Conservation (phyloP, 2,888 invertebrate species). For the Temnothorax unifasciatus region DNA sequence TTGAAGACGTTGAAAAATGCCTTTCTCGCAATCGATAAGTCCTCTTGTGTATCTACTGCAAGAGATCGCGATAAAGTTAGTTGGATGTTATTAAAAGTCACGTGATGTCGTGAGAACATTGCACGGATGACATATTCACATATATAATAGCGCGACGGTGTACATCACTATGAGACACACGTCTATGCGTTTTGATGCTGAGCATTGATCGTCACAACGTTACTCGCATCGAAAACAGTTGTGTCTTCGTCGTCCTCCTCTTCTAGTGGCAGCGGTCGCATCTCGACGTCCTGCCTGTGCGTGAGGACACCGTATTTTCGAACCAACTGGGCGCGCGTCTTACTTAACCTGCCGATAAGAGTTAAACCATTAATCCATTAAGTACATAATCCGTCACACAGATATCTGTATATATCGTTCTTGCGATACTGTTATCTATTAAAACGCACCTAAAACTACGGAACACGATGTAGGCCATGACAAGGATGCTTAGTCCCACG, state of each 20-base stretch:
- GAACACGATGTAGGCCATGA: slow-evolving; percentile 83
- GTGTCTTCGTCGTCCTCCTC: slow-evolving; percentile 86
- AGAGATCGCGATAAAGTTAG: slow-evolving; percentile 20
- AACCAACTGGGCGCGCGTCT: slow-evolving; percentile 84
- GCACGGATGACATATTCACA: slow-evolving; percentile 24
- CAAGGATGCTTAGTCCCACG: slow-evolving; percentile 83
- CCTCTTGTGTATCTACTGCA: background rate
- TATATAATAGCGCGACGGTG: slow-evolving; percentile 22
- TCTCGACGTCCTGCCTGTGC: slow-evolving; percentile 86
- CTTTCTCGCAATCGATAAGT: slow-evolving; percentile 29
- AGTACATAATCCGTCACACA: background rate
- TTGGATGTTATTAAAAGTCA: slow-evolving; percentile 25
- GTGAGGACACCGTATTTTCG: slow-evolving; percentile 86
- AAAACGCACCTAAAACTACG: slow-evolving; percentile 80
- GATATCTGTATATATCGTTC: background rate
- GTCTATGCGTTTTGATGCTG: slow-evolving; percentile 73
- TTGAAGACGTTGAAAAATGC: slow-evolving; percentile 49
- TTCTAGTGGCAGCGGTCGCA: slow-evolving; percentile 86
- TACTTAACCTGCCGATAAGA: slow-evolving; percentile 80
- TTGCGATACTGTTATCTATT: background rate
- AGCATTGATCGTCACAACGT: slow-evolving; percentile 73
- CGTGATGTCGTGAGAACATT: slow-evolving; percentile 21
- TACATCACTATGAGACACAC: slow-evolving; percentile 20
- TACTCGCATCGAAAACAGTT: slow-evolving; percentile 85
- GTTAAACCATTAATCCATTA: background rate